Percentiles rank a stretch among this genome's conserved stretches.
Conservation (phyloP, 2,888 invertebrate species). For the Galerucella pusilla region DNA sequence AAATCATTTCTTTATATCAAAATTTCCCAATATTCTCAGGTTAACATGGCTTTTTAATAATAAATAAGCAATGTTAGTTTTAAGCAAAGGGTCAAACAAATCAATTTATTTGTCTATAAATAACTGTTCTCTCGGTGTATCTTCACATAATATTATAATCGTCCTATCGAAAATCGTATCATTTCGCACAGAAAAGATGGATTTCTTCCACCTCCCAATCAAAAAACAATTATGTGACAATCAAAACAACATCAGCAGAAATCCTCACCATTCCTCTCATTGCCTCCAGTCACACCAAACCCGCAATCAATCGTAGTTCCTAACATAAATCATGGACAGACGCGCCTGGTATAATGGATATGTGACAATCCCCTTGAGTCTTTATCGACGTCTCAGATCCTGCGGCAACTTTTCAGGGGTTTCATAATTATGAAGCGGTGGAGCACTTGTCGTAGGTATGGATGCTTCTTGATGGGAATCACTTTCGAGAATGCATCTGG, state of each 20-base stretch:
- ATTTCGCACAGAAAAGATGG: not conserved
- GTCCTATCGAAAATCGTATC: no score
- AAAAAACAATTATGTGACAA: constrained; percentile 49
- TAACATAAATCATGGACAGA: constrained; percentile 50
- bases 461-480: constrained; percentile 26
- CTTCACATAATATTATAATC: no score
- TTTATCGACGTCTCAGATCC: constrained; percentile 22
- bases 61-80: no score
- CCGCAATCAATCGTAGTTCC: constrained; percentile 49
- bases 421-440: constrained; percentile 22
- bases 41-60: no score
- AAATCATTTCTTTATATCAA: no score
- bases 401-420: constrained; percentile 22
- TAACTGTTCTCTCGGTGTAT: no score
- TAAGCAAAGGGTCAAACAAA: no score
- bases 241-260: constrained; percentile 48
- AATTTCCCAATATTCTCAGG: no score
- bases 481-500: constrained; percentile 17
- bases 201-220: constrained; percentile 38
- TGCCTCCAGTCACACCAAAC: constrained; percentile 42
- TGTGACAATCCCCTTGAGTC: constrained; percentile 35
- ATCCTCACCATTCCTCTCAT: constrained; percentile 38
- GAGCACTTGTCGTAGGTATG: constrained; percentile 18
- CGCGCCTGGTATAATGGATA: constrained; percentile 37
- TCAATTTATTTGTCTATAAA: no score